A percentile compares a stretch with the other conserved stretches of the same genome.
Conservation (phyloP, 2,888 invertebrate species). For the Dryobota labecula region DNA sequence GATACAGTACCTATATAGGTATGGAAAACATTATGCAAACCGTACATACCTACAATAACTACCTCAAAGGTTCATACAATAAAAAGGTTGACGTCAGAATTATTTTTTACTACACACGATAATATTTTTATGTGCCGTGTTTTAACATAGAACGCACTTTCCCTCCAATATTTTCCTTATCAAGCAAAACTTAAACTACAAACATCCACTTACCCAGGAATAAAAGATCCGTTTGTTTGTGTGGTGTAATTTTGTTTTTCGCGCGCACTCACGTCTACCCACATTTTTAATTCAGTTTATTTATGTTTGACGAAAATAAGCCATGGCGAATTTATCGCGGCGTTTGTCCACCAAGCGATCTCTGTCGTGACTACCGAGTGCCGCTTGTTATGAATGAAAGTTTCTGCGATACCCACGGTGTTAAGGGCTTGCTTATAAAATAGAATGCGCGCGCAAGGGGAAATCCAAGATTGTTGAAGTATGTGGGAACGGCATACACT, state of each 20-base stretch:
- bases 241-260: conserved; percentile 91
- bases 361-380: conserved; percentile 79
- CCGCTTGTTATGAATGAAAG: conserved; percentile 75
- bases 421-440: conserved; percentile 62
- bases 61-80: conserved; percentile 16
- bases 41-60: not conserved
- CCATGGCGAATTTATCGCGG: conserved; percentile 70
- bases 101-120: conserved; percentile 30
- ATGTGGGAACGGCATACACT: conserved; percentile 35
- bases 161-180: conserved; percentile 54
- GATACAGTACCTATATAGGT: too few species aligned
- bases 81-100: conserved; percentile 32
- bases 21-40: conserved; percentile 21
- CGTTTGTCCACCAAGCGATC: conserved; percentile 79
- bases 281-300: conserved; percentile 83
- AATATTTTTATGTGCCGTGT: conserved; percentile 30
- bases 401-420: conserved; percentile 61
- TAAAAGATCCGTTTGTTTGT: conserved; percentile 91
- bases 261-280: conserved; percentile 91
- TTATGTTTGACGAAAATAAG: conserved; percentile 69
- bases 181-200: conserved; percentile 14
- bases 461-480: conserved; percentile 43
- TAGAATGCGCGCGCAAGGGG: conserved; percentile 76
- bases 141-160: conserved; percentile 36
- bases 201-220: conserved; percentile 91